Percentiles rank a stretch among this genome's conserved stretches.
Conservation (phyloP, 2,113 vertebrate species). For the Calypte anna region DNA sequence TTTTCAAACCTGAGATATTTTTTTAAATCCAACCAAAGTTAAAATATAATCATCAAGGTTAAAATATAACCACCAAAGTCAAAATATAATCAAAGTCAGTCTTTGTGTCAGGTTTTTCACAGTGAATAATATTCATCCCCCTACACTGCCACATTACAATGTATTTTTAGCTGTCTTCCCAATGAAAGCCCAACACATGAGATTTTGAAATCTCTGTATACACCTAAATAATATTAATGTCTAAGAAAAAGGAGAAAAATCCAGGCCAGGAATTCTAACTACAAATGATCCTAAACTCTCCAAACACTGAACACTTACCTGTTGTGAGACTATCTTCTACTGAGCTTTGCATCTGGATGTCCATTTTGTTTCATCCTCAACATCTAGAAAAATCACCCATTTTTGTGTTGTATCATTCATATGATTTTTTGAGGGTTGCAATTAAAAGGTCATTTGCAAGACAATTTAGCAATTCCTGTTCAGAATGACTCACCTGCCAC, state of each 20-base stretch:
- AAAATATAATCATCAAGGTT: neutral
- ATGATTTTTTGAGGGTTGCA: neutral
- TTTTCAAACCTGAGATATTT: neutral
- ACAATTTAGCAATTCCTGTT: neutral
- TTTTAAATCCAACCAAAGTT: neutral
- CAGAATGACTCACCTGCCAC: neutral
- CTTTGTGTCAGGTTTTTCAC: neutral
- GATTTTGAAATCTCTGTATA: neutral
- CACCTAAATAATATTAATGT: neutral
- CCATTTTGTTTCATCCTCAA: neutral
- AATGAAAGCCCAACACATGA: accelerated
- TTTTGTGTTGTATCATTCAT: neutral
- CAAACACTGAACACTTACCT: neutral
- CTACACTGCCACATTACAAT: neutral
- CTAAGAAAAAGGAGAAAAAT: neutral
- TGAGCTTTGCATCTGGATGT: neutral
- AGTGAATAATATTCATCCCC: neutral
- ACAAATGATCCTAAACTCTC: neutral
- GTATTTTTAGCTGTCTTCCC: neutral
- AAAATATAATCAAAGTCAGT: neutral
- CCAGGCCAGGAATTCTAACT: neutral
- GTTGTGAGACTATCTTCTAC: neutral
- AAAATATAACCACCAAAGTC: neutral
- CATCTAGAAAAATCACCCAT: neutral
- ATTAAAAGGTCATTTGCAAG: neutral